These are phyloP conservation scores for Xyrauchen texanus DNA, from an alignment of 2,113 vertebrate genomes.

Conservation along the genomic window DNA sequence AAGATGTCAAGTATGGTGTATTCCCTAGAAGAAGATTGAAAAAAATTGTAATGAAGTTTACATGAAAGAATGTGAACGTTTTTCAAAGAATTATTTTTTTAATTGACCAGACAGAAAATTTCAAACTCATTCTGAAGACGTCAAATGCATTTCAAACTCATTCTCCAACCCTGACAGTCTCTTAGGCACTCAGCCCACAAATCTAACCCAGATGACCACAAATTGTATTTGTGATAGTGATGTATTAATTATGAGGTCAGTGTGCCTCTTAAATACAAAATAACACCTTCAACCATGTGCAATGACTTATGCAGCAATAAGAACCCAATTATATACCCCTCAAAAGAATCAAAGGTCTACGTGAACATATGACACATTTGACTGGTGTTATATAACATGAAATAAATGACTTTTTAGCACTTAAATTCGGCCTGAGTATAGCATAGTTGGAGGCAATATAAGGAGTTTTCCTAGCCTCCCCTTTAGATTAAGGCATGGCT, in stretches of 20 bases:
- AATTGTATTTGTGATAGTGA: slow-evolving; percentile 22
- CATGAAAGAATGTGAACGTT: too few relatives aligned
- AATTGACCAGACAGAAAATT: background rate
- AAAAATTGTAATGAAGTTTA: background rate
- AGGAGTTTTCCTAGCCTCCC: slow-evolving; percentile 16
- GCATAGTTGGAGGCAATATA: background rate
- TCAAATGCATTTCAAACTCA: slow-evolving; percentile 1
- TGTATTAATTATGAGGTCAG: slow-evolving; percentile 35
- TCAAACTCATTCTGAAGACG: slow-evolving; percentile 5
- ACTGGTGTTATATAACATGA: background rate
- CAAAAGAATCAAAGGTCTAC: background rate
- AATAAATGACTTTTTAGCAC: slow-evolving; percentile 19
- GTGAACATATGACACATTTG: background rate
- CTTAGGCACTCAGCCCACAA: background rate
- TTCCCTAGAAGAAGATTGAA: too few relatives aligned
- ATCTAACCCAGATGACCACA: background rate
- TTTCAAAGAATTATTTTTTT: background rate
- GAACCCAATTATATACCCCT: background rate
- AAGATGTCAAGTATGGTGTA: slow-evolving; percentile 1
- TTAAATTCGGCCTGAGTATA: slow-evolving; percentile 23
- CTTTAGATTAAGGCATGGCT: slow-evolving; percentile 34
- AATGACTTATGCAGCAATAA: slow-evolving; percentile 8
- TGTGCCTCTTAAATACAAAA: slow-evolving; percentile 17
- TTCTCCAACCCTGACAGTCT: background rate
- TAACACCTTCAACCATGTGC: slow-evolving; percentile 22